A percentile compares a stretch with the other conserved stretches of the same genome.
Conservation (phyloP, 2,797 vertebrate species). For the Podarcis siculus region DNA sequence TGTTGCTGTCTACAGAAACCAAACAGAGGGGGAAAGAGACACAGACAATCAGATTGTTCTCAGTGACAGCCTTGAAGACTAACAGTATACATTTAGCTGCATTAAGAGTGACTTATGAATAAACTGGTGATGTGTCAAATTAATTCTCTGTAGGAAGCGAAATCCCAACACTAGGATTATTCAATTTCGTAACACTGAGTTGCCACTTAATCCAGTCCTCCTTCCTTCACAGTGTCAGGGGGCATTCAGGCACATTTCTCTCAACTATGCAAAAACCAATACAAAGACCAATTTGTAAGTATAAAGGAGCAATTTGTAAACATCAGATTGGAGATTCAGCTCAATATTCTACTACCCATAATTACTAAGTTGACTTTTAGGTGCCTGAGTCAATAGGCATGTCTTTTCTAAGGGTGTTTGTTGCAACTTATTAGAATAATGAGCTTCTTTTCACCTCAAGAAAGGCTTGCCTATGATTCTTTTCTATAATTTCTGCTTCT, state of each 20-base stretch:
- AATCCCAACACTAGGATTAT: background rate
- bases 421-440: conserved; percentile 47
- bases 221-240: background rate
- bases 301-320: background rate
- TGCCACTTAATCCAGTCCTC: background rate
- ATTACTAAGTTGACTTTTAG: background rate
- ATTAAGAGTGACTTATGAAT: background rate
- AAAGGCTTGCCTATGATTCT: conserved; percentile 14
- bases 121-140: background rate
- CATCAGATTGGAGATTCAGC: background rate
- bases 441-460: conserved; percentile 36
- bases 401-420: conserved; percentile 19
- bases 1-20: background rate
- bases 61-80: background rate
- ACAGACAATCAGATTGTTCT: accelerated
- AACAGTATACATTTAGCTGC: background rate
- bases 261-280: accelerated
- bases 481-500: conserved; percentile 27
- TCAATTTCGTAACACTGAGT: accelerated
- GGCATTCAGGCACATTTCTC: background rate
- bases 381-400: conserved; percentile 37
- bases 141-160: background rate
- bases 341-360: background rate
- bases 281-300: background rate
- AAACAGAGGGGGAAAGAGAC: background rate